Evolutionary conservation across 2,797 vertebrate genomes (phyloP).

Genomic region (Poecilia gillii): DNA sequence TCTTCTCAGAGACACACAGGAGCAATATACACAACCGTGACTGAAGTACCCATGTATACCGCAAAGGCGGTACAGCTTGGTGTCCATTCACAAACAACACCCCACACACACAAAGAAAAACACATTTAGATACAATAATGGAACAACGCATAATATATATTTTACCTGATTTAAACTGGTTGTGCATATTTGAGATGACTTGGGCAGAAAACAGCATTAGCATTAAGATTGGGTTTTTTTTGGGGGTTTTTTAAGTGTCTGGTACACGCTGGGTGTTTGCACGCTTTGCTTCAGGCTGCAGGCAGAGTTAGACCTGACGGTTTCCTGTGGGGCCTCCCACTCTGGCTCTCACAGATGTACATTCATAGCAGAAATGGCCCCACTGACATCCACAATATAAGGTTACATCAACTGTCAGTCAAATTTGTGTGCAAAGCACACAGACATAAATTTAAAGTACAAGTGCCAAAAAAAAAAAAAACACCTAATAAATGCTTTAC

Average conservation of each 20-base stretch:
- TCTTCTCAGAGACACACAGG: slow-evolving; percentile 44
- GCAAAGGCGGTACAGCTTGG: slow-evolving; percentile 16
- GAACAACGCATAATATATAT: neutral
- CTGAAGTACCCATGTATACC: slow-evolving; percentile 8
- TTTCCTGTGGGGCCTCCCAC: slow-evolving; percentile 39
- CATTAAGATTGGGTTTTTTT: neutral
- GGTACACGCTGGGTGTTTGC: slow-evolving; percentile 1
- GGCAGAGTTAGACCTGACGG: slow-evolving; percentile 12
- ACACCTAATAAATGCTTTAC: slow-evolving; percentile 36
- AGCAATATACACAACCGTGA: slow-evolving; percentile 39
- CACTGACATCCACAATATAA: slow-evolving; percentile 49
- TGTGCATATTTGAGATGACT: neutral
- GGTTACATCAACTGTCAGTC: slow-evolving; percentile 47
- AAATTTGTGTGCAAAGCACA: slow-evolving; percentile 21
- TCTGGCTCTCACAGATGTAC: slow-evolving; percentile 27
- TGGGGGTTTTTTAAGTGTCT: slow-evolving; percentile 9
- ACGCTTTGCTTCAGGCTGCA: slow-evolving; percentile 35
- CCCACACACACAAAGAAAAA: slow-evolving; percentile 2
- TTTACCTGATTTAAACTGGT: neutral
- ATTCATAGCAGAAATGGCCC: slow-evolving; percentile 32
- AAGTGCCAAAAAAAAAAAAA: slow-evolving; percentile 22
- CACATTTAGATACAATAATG: neutral
- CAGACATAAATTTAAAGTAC: slow-evolving; percentile 13
- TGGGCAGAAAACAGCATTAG: neutral
- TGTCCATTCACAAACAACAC: neutral